Evolutionary conservation across 35 echinoderm and acorn worm species (phyloP), one percentile per base, ranked within the genome.

Genomic region (Hemicentrotus pulcherrimus): DNA sequence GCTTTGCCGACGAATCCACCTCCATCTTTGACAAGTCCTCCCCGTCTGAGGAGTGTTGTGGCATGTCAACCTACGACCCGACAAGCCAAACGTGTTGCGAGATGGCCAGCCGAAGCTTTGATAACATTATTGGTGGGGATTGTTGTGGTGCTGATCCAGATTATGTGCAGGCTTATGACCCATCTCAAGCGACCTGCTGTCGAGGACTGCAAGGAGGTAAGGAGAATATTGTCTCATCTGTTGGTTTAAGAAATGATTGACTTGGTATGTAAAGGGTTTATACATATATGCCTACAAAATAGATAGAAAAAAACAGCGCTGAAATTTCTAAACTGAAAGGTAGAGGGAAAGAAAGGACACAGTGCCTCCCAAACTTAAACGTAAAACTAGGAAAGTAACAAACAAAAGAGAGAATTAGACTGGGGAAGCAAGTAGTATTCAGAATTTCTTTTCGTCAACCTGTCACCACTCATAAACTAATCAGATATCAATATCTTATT

Each of bases 61-160:
- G 95, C 48, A 35, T 91, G 52, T 95, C 88, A 61, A 89, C 95
- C 30, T 95, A 95, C 88, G 16, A 95, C 65, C 95, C 95, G 2
- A 52, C 89, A 16, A 91, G 58, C 9, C 87, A 95, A 31, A 59
- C 88, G 31, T 95, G 95, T 24, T 95, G 95, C 22, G 95, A 88
- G 59, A 47, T 32, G 32, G 88, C n/a, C 33, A 61, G 52, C 32
- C 46, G 88, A 48, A 50, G 46, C 89, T 91, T 32, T 48, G 94
- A 48, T 9, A 35, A 32, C 18, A 48, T 95, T 4, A 31, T 45
- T 3, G 89, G 45, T 18, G 95, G 95, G 6, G 22, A 92, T 2
- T 95, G 95, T 32, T 95, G 95, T 31, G 95, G 52, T 31, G 48
- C 65, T 86, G 33, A 28, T 52, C 47, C 48, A 13, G 15, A 55